Evolutionary conservation across 2,797 vertebrate genomes (phyloP).

Genomic region (Cyclopterus lumpus): DNA sequence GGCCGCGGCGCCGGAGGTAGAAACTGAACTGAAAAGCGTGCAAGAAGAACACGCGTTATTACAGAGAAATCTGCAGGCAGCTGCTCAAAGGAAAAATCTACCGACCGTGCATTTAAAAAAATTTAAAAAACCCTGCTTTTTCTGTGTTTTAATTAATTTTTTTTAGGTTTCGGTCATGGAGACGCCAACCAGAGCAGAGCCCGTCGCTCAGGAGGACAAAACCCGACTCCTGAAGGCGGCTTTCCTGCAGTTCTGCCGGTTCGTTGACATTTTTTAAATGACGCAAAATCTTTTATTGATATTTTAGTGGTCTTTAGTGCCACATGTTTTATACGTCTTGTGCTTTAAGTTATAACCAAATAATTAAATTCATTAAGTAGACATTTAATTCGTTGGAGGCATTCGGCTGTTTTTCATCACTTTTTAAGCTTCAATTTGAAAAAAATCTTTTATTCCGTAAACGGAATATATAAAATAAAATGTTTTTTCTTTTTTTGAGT

Average conservation of each 20-base stretch:
- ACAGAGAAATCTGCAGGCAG: too few species aligned
- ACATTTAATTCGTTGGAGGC: too few species aligned
- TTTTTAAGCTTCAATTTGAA: too few species aligned
- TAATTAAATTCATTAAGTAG: not conserved
- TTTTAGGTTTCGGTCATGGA: slow-evolving; percentile 86
- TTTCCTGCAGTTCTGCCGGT: slow-evolving; percentile 97
- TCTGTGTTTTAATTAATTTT: not conserved
- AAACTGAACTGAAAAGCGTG: not conserved
- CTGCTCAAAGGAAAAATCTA: not conserved
- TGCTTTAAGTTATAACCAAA: not conserved
- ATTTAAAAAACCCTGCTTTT: not conserved
- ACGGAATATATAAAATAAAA: not conserved
- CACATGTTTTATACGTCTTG: not conserved
- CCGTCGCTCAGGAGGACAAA: slow-evolving; percentile 90
- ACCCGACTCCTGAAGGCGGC: slow-evolving; percentile 92
- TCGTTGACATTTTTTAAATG: slow-evolving; percentile 25
- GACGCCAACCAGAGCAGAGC: slow-evolving; percentile 79
- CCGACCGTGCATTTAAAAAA: not conserved
- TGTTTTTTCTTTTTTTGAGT: not conserved
- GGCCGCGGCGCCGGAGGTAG: slow-evolving; percentile 87
- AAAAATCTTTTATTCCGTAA: too few species aligned
- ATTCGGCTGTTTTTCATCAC: too few species aligned
- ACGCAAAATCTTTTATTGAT: not conserved
- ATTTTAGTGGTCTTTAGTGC: not conserved
- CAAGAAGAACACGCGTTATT: not conserved